These are phyloP conservation scores for Rugalucina vietnamica DNA, from an alignment of 2,888 invertebrate genomes.

Conservation along the genomic window DNA sequence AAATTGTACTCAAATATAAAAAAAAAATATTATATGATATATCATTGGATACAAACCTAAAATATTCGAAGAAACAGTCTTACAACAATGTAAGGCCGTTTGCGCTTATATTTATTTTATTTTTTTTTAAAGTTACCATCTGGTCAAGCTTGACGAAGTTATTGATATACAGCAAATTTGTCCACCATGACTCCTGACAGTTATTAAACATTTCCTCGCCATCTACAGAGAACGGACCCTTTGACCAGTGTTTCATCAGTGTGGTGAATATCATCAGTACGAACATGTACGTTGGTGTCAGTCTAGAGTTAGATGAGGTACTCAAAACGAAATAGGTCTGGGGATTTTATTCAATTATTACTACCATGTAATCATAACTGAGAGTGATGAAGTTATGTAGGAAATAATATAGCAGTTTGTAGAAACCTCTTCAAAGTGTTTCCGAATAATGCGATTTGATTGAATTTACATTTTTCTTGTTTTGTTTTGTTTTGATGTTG, in stretches of 20 bases:
- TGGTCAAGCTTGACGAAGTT: not conserved
- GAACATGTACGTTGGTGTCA: not conserved
- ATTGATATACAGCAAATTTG: not conserved
- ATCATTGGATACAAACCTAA: no score
- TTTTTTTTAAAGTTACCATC: no score
- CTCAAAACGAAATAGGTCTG: no score
- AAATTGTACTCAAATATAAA: no score
- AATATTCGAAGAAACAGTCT: no score
- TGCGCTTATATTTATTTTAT: no score
- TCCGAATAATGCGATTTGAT: no score
- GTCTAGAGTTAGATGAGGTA: no score
- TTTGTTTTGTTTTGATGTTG: not conserved
- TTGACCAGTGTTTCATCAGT: not conserved
- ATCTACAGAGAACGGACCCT: not conserved
- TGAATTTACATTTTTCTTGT: not conserved
- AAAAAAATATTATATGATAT: no score
- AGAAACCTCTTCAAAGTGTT: not conserved
- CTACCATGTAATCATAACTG: not conserved
- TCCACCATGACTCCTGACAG: not conserved
- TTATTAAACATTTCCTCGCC: not conserved
- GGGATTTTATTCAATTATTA: no score
- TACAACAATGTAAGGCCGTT: no score
- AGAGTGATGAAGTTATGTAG: not conserved
- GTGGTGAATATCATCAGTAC: not conserved
- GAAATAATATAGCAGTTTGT: not conserved